Conservation (phyloP, 2,888 invertebrate genomes). For the Eretmocerus hayati region DNA sequence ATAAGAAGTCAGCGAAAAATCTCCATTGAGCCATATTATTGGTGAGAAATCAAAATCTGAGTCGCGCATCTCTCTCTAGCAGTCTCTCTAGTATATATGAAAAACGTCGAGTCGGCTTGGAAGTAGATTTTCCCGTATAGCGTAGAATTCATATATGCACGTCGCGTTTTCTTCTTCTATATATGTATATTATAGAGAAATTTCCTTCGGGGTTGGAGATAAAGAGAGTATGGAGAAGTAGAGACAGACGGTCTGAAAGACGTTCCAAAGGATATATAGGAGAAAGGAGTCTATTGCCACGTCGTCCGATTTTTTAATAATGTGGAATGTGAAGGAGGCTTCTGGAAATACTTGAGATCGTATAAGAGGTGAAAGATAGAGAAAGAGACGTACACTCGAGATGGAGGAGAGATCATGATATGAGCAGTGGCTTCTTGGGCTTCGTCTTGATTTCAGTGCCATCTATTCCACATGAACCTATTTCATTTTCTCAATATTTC, state of each 20-base stretch:
- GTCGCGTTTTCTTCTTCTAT: slow-evolving; percentile 14
- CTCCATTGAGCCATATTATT: slow-evolving; percentile 5
- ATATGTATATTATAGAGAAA: no score
- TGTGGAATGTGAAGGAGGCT: slow-evolving; percentile 28
- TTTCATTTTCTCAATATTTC: not conserved
- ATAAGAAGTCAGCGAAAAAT: slow-evolving; percentile 8
- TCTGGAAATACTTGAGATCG: not conserved
- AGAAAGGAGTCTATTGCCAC: not conserved
- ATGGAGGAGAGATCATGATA: slow-evolving; percentile 7
- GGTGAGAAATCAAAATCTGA: slow-evolving; percentile 14
- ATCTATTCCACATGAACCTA: slow-evolving; percentile 2
- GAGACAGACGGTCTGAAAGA: not conserved
- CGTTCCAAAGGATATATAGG: not conserved
- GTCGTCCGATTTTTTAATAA: slow-evolving; percentile 31
- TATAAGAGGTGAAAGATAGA: not conserved
- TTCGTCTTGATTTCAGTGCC: no score
- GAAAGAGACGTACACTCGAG: slow-evolving; percentile 8
- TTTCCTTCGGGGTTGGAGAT: not conserved
- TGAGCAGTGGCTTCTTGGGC: slow-evolving; percentile 14
- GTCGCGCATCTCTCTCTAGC: no score
- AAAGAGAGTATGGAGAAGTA: not conserved
- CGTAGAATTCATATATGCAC: slow-evolving; percentile 16
- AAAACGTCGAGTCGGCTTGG: slow-evolving; percentile 1
- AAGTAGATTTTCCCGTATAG: slow-evolving; percentile 17
- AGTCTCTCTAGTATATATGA: slow-evolving; percentile 14